phyloP scores from a whole-genome alignment of 2,113 vertebrate genomes.

The Megalops atlanticus region DNA sequence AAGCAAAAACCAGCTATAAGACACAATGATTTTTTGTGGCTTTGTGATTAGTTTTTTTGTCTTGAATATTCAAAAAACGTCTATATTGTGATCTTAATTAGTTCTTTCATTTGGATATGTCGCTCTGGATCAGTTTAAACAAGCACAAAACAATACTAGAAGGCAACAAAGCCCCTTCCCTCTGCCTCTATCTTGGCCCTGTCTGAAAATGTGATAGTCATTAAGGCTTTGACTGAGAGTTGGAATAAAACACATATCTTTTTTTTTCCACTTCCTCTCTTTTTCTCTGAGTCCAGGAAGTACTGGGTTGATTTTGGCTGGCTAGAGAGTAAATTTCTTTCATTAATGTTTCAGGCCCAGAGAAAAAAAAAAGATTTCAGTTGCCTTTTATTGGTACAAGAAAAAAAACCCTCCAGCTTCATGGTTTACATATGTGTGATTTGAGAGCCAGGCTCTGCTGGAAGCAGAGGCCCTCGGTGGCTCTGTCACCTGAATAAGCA shows the following conservation, averaged over 20 bases:
- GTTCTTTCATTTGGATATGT: neutral
- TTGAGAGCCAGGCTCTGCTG: slow-evolving; percentile 36
- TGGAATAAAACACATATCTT: slow-evolving; percentile 63
- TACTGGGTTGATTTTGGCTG: slow-evolving; percentile 88
- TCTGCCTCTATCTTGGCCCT: slow-evolving; percentile 38
- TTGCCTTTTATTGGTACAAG: slow-evolving; percentile 80
- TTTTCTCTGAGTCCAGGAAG: slow-evolving; percentile 83
- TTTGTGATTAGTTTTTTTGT: neutral
- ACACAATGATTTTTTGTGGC: neutral
- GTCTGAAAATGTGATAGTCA: slow-evolving; percentile 77
- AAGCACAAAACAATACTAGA: neutral
- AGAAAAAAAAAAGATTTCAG: slow-evolving; percentile 77
- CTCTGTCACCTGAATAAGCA: neutral
- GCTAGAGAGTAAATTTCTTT: slow-evolving; percentile 68
- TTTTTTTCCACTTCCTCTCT: slow-evolving; percentile 70
- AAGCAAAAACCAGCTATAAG: neutral
- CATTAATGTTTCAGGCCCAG: slow-evolving; percentile 83
- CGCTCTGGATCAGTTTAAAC: neutral
- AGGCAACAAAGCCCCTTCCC: neutral
- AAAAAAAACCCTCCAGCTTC: slow-evolving; percentile 75
- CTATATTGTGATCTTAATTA: neutral
- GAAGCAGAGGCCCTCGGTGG: slow-evolving; percentile 2
- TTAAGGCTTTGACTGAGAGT: slow-evolving; percentile 75
- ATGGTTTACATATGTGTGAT: slow-evolving; percentile 79
- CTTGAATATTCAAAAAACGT: neutral